phyloP scores from a whole-genome alignment of 2,888 invertebrate species.

The Coremacera marginata region DNA sequence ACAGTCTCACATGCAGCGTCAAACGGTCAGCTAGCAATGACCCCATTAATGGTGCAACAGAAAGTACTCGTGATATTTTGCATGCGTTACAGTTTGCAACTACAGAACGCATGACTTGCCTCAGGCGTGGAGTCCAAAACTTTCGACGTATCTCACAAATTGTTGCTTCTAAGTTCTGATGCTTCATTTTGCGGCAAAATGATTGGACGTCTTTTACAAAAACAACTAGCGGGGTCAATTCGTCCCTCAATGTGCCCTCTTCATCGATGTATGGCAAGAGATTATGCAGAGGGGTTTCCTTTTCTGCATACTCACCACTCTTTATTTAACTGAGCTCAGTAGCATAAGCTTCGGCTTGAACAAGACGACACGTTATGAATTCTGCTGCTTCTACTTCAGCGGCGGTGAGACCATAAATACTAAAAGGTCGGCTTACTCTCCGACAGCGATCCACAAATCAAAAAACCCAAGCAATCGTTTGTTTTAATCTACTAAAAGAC shows the following conservation, averaged over 20 bases:
- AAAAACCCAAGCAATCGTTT: slow-evolving; percentile 1
- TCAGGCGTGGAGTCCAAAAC: too few relatives aligned
- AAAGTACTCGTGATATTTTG: too few relatives aligned
- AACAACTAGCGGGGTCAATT: slow-evolving; percentile 39
- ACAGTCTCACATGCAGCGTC: too few relatives aligned
- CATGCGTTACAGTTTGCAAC: too few relatives aligned
- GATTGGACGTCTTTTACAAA: slow-evolving; percentile 35
- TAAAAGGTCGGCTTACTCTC: neutral
- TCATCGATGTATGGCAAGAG: neutral
- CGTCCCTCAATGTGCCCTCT: slow-evolving; percentile 15
- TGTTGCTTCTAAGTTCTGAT: too few relatives aligned
- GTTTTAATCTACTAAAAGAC: slow-evolving; percentile 4
- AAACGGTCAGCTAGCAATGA: too few relatives aligned
- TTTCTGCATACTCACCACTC: neutral
- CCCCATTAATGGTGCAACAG: too few relatives aligned
- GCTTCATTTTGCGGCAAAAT: slow-evolving; percentile 37
- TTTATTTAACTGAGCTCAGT: neutral
- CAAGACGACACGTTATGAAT: neutral
- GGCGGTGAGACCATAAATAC: neutral
- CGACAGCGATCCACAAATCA: neutral
- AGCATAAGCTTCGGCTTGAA: neutral
- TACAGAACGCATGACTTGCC: too few relatives aligned
- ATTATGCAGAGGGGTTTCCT: neutral
- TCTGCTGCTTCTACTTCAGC: neutral
- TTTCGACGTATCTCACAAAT: too few relatives aligned